Base-by-base conservation (phyloP, 2,888 invertebrate species). In the Eumacrocentrus americanus region DNA sequence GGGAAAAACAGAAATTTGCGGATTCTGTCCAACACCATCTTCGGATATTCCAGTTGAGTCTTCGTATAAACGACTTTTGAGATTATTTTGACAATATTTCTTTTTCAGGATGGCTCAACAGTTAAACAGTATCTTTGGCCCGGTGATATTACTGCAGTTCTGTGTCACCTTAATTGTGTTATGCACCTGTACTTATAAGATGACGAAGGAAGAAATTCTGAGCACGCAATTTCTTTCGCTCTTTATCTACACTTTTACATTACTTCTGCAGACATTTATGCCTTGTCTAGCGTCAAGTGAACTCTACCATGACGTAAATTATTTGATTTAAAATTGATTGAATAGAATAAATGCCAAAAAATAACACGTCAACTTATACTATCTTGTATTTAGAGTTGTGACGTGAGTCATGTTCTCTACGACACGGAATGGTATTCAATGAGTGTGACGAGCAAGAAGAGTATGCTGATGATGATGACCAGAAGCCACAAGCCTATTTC, bases 21-120 rank as follows among this genome's bases (percentile, higher is more conserved):
- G 11, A 52, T n/a, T 64, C 62, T 18, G 23, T 64, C 42, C 48
- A 55, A 16, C 62, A 64, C 51, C 64, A 64, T 52, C 54, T 53
- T 9, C 47, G 58, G 14, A 64, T 64, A 51, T 48, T 51, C 11
- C 12, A 51, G 51, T 46, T 37, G 34, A 34, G 18, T 29, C 3
- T 34, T 5, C 29, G n/a, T n/a, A n/a, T n/a, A n/a, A n/a, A 22
- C 16, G 1, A 6, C 14, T 50, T 34, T 35, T 18, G 20, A 6
- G 3, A n/a, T n/a, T 14, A n/a, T 18, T 7, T 12, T 16, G 18
- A 18, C 9, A 12, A 20, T 34, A 2, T 12, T 18, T 14, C 29
- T 20, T n/a, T n/a, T n/a, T 44, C 38, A 56, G 56, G 14, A 47
- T 20, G 18, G 47, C 37, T 18, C 34, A 56, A 1, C 14, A 35